A percentile compares a stretch with the other conserved stretches of the same genome.
These are phyloP conservation scores for Leiothrix lutea DNA, from an alignment of 2,113 vertebrate genomes.

Conservation along the genomic window DNA sequence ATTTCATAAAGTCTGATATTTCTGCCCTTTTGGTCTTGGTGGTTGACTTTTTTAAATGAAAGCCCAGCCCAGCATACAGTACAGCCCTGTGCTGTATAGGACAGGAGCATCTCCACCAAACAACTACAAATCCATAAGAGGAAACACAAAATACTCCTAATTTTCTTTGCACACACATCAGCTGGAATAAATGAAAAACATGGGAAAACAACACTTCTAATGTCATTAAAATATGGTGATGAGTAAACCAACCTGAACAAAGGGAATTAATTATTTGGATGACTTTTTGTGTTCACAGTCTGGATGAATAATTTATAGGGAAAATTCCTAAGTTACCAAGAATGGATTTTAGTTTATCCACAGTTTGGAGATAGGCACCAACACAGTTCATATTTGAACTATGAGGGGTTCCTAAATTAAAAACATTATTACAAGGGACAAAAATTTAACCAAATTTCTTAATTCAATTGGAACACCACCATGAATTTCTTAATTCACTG, in stretches of 20 bases:
- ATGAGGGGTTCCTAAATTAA: neutral
- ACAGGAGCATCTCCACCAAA: neutral
- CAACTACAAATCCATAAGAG: neutral
- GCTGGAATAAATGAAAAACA: neutral
- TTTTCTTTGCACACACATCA: neutral
- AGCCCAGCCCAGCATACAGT: neutral
- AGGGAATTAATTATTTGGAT: neutral
- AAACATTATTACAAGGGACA: accelerated
- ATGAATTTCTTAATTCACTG: too few species aligned
- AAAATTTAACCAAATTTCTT: neutral
- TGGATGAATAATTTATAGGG: neutral
- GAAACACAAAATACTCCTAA: neutral
- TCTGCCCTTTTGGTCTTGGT: neutral
- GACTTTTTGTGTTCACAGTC: neutral
- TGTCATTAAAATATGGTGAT: neutral
- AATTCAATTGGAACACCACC: neutral
- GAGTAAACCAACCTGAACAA: neutral
- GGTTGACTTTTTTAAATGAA: neutral
- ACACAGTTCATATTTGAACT: neutral
- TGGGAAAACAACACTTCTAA: neutral
- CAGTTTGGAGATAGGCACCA: neutral
- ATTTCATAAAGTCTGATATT: conserved; percentile 23
- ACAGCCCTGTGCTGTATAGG: neutral
- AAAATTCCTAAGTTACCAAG: neutral
- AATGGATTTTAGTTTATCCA: neutral